Percentiles rank a stretch among this genome's conserved stretches.
phyloP scores from a whole-genome alignment of 1,140 invertebrate species.

The Drosophila oshimai region DNA sequence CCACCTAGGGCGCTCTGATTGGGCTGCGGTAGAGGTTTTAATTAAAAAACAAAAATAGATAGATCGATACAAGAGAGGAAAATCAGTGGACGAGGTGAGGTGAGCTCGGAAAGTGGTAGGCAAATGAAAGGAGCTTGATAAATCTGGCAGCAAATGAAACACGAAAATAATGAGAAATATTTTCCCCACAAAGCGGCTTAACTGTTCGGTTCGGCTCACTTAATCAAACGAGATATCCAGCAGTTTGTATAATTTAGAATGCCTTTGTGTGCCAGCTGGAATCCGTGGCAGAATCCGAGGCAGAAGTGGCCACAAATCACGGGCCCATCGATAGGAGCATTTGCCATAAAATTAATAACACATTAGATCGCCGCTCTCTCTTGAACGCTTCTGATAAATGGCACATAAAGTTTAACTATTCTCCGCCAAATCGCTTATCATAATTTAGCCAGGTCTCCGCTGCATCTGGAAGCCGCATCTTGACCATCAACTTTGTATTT shows the following conservation, averaged over 20 bases:
- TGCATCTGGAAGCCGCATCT: background rate
- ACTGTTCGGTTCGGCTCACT: constrained; percentile 62
- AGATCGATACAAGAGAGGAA: constrained; percentile 34
- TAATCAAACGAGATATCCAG: constrained; percentile 82
- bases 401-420: constrained; percentile 70
- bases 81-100: constrained; percentile 39
- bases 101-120: constrained; percentile 15
- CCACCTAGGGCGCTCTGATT: constrained; percentile 81
- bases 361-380: constrained; percentile 60
- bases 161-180: constrained; percentile 80
- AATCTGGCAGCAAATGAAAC: constrained; percentile 74
- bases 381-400: constrained; percentile 42
- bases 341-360: constrained; percentile 80
- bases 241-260: constrained; percentile 77
- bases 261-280: constrained; percentile 55
- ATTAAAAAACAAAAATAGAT: constrained; percentile 68
- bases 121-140: constrained; percentile 59
- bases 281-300: background rate
- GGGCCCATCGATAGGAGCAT: constrained; percentile 55
- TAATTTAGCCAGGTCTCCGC: constrained; percentile 35
- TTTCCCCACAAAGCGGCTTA: constrained; percentile 65
- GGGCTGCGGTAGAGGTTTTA: constrained; percentile 73
- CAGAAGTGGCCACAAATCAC: constrained; percentile 29
- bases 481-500: constrained; percentile 70
- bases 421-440: constrained; percentile 59